Conservation (phyloP, 2,113 vertebrate genomes). For the Polypterus senegalus region DNA sequence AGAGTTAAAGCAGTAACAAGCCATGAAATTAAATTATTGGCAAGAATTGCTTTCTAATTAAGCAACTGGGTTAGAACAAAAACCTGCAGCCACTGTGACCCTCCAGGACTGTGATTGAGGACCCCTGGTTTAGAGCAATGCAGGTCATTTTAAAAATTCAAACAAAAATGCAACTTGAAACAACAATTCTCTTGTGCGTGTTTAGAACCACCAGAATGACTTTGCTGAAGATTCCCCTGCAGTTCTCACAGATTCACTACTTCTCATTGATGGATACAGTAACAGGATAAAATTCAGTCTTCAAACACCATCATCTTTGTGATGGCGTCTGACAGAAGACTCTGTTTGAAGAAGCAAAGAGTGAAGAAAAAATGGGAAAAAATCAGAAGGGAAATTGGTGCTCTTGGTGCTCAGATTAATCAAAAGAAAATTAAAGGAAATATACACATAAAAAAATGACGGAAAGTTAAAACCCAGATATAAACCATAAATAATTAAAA, state of each 20-base stretch:
- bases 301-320: slow-evolving; percentile 18
- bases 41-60: not conserved
- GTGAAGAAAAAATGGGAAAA: slow-evolving; percentile 21
- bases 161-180: slow-evolving; percentile 23
- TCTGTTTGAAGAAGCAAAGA: slow-evolving; percentile 27
- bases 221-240: slow-evolving; percentile 22
- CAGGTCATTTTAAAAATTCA: slow-evolving; percentile 24
- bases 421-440: not conserved
- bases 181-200: slow-evolving; percentile 20
- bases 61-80: slow-evolving; percentile 7
- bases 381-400: slow-evolving; percentile 18
- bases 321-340: slow-evolving; percentile 20
- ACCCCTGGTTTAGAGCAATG: slow-evolving; percentile 21
- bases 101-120: too few species aligned
- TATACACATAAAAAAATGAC: slow-evolving; percentile 14
- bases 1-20: too few species aligned
- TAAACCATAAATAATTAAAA: not conserved
- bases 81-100: slow-evolving; percentile 4
- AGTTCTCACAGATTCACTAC: slow-evolving; percentile 19
- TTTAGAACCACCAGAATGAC: slow-evolving; percentile 22
- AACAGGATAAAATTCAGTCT: slow-evolving; percentile 19
- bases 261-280: slow-evolving; percentile 23
- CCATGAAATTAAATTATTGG: too few species aligned
- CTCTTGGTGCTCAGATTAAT: slow-evolving; percentile 5
- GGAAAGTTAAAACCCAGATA: slow-evolving; percentile 19